Evolutionary conservation across 2,888 invertebrate species (phyloP), one percentile per base, ranked within the genome.

Genomic region (Rutpela maculata): DNA sequence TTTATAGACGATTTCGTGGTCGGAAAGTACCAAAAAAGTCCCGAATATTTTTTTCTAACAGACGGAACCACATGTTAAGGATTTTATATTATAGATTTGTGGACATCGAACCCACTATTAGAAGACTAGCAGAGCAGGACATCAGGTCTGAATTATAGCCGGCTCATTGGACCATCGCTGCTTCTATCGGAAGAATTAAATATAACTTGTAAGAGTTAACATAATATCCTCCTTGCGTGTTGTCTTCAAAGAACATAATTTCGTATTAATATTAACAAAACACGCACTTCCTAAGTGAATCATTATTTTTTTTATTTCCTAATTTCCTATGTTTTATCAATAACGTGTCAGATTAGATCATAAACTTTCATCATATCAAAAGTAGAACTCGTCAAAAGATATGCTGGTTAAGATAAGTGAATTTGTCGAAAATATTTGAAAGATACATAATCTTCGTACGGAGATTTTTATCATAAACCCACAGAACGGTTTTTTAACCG

Each of bases 281-380:
- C n/a, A 50, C n/a, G 12, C 15, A 50, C 15, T n/a, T 50, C 15
- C 50, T 50, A 50, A 50, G 5, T 50, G n/a, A 50, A n/a, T 50
- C 50, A 50, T 50, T 50, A 15, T 17, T 50, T 50, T 43, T 43
- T 11, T 43, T n/a, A 50, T 50, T 50, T 50, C 50, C 50, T 50
- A 50, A 50, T 50, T 50, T 50, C 50, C 50, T 50, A 15, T n/a
- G n/a, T n/a, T 50, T n/a, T 50, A 50, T 50, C 50, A 50, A 50
- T 50, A 50, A 50, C 50, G 3, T 43, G 50, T 6, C 12, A 15
- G 15, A 15, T 50, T 50, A n/a, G n/a, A 50, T 43, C 11, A 11
- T 11, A 43, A 12, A 43, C 43, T 43, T 43, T 43, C 43, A 43
- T n/a, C 50, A 50, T 50, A n/a, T n/a, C n/a, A n/a, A 50, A n/a